Evolutionary conservation across 2,113 vertebrate genomes (phyloP), one percentile per base, ranked within the genome.

Genomic region (Semnopithecus entellus): DNA sequence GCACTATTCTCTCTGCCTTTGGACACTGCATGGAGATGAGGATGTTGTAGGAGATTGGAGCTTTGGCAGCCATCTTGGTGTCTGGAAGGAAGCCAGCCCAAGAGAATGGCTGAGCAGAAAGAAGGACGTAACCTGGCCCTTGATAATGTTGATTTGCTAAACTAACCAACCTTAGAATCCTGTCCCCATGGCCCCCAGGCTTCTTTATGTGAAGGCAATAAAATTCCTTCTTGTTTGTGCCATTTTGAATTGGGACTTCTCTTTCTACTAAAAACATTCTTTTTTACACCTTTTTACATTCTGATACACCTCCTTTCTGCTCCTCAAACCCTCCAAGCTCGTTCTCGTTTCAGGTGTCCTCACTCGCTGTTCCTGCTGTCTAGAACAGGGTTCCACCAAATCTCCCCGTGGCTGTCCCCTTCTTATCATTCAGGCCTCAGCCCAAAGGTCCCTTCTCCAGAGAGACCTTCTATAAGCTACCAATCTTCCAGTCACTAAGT

Each of bases 221-320:
- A 64, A 85, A 76, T 72, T 82, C n/a, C 25, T 76, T 79, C 70
- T 61, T 23, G 23, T 78, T 64, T 10, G 16, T 35, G 8, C 43
- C 75, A 59, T 85, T 97, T 93, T 90, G 82, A 88, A 90, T 25
- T 70, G 55, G 12, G 23, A 84, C 79, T 79, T 94, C 50, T 75
- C 91, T 95, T 95, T 90, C 66, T 40, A 80, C 8, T 72, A 27
- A 38, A 73, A 94, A 9, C 25, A 25, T 72, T 75, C 64, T 87
- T 38, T 38, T 38, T 38, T 38, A 38, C 38, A 38, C 38, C 38
- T 38, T 38, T 38, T 38, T 38, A 9, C 25, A 25, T 72, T 75
- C 64, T 87, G 72, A 55, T 45, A 72, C 1, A 61, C 22, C 12
- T 78, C 35, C 78, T 92, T 81, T 88, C 40, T 83, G 73, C 68